Conservation (phyloP, 2,797 vertebrate species). For the Graptemys geographica region DNA sequence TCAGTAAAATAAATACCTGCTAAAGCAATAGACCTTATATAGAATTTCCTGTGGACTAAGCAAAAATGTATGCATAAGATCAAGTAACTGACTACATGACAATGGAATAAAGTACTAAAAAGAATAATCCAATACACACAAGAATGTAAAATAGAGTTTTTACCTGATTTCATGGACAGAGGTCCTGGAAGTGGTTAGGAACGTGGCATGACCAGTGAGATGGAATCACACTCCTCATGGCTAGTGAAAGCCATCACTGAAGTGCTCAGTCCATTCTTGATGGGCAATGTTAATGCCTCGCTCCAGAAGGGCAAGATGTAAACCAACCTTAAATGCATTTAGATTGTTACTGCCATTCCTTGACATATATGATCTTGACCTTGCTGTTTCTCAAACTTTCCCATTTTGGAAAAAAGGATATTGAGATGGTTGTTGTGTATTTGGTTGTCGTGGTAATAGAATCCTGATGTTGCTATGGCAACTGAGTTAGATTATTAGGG, state of each 20-base stretch:
- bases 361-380: not conserved
- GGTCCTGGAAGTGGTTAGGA: not conserved
- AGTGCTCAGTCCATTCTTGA: not conserved
- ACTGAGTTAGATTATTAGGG: too few relatives aligned
- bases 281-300: not conserved
- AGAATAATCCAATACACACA: not conserved
- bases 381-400: not conserved
- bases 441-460: too few relatives aligned
- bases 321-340: not conserved
- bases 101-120: not conserved
- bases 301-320: not conserved
- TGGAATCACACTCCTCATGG: not conserved
- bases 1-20: conserved; percentile 74
- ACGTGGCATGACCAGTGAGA: not conserved
- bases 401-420: not conserved
- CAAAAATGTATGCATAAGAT: conserved; percentile 45
- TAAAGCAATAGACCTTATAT: conserved; percentile 46
- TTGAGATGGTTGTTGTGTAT: not conserved
- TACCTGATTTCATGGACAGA: not conserved
- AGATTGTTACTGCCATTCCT: not conserved
- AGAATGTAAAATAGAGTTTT: not conserved
- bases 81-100: not conserved
- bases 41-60: conserved; percentile 47
- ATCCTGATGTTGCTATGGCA: too few relatives aligned
- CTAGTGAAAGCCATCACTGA: not conserved